Base-by-base conservation (phyloP, 2,113 vertebrate genomes). In the Montifringilla adamsi region DNA sequence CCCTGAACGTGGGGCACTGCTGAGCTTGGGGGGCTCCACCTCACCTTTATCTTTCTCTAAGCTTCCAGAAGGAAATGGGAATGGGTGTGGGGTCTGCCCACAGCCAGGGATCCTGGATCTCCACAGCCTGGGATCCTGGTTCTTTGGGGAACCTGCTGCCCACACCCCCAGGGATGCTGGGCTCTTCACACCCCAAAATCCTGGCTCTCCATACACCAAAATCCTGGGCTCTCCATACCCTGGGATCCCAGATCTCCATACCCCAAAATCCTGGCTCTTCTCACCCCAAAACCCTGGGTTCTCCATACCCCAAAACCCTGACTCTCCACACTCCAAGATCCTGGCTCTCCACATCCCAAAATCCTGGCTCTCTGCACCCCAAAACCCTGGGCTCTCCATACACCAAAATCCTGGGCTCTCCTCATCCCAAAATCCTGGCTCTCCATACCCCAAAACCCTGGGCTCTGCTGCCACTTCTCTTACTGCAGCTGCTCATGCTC, bases 321-420 rank as follows among this genome's bases (percentile, higher is more conserved):
- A 13, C 14, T 77, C 37, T 44, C 7, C 60, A 27, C 26, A 15
- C 24, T 26, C 35, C 4, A 3, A 15, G 7, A 44, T 24, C 41
- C 28, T 2, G 19, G 28, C 8, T 19, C 23, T 59, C 7, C 17
- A 13, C 4, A 53, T 1, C 11, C 27, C 7, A 4, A 20, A 11
- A 70, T 31, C 35, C 15, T 39, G 27, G 26, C 7, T 22, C 13
- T 41, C 6, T 55, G 15, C 0, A 43, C 6, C 37, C 27, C 15
- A 16, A 26, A 17, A 39, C 8, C 35, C 58, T 37, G 7, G 5
- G 49, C 27, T 27, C 26, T 27, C 6, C 72, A 21, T 0, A 43
- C 6, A 27, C 27, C 15, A 16, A 26, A 17, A 39, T 6, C 17
- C 17, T 5, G 5, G 26, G n/a, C 13, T 79, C 28, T 58, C 7